phyloP scores from a whole-genome alignment of 92 coral and sea anemone genomes.

The Micromussa lordhowensis region DNA sequence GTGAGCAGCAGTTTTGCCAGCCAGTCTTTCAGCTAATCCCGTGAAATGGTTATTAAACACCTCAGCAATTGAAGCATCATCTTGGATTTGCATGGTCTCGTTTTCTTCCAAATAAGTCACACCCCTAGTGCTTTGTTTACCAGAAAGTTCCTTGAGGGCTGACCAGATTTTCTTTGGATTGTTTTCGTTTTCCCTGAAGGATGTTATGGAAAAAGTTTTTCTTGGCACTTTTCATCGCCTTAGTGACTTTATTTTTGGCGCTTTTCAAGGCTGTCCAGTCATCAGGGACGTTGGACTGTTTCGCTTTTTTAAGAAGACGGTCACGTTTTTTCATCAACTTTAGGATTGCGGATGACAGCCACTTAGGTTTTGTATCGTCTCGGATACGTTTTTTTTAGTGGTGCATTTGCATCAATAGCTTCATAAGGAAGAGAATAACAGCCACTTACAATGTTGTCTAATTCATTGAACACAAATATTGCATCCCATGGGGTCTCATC shows the following conservation, averaged over 20 bases:
- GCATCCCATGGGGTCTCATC: no score
- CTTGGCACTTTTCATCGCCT: conserved; percentile 46
- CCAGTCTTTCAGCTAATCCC: conserved; percentile 40
- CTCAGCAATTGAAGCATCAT: conserved; percentile 30
- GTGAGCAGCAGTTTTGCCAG: conserved; percentile 16
- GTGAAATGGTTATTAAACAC: neutral
- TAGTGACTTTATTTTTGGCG: conserved; percentile 34
- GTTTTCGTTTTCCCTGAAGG: conserved; percentile 43
- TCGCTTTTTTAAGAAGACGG: conserved; percentile 44
- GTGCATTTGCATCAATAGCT: no score
- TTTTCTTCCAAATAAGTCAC: no score
- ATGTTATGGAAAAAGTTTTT: conserved; percentile 40
- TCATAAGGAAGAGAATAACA: neutral
- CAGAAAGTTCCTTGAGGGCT: neutral
- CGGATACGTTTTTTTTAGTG: no score
- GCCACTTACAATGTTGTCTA: neutral
- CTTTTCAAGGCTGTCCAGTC: conserved; percentile 47
- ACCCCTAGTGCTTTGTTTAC: no score
- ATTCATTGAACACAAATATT: no score
- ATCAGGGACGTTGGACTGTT: conserved; percentile 38
- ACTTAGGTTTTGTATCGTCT: no score
- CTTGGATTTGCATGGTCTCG: no score
- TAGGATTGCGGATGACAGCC: no score
- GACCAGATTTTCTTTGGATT: conserved; percentile 52
- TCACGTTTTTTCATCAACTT: no score